Base-by-base conservation (phyloP, 2,797 vertebrate genomes). In the Simalia tracyae region DNA sequence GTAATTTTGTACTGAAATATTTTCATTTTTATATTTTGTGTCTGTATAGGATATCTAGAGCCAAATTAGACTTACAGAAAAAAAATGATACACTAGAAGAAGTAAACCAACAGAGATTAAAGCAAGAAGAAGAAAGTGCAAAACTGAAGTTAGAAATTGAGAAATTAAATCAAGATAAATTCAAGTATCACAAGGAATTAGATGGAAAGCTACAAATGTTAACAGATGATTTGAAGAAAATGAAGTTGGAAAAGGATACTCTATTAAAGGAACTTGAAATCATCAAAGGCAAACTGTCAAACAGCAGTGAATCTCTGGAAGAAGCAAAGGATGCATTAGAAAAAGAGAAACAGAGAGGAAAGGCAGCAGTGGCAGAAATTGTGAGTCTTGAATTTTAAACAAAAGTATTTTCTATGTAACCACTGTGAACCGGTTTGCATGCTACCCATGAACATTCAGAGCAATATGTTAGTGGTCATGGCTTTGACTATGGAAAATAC, bases 1-100 rank as follows among this genome's bases (percentile, higher is more conserved):
- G 24, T 81, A n/a, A 42, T 85, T 50, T 61, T 63, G 4, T 59
- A 66, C 4, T 66, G 26, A 87, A 90, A 57, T 22, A 72, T 93
- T 87, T 94, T 95, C 3, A 88, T 50, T 92, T 86, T 93, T 94
- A 89, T 86, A 3, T 66, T 92, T 88, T 93, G 5, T 95, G 24
- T 95, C 91, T 93, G 4, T 59, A 57, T 94, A 98, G 98, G 57
- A 15, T 96, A 60, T 96, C 96, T 93, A 96, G 85, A 92, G 96
- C 98, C 92, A 98, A 98, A 50, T 96, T 98, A 93, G 98, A 99
- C 92, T 94, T 99, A 28, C 98, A 98, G 97, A 99, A 98, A 95
- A 99, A 98, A 96, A 96, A 96, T 4, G 97, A 98, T 61, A 93
- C 97, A n/a, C 95, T 99, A 93, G 97, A 97, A 93, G 97, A 98